These are phyloP conservation scores for Toxotes chatareus DNA, from an alignment of 2,113 vertebrate genomes.

Conservation along the genomic window DNA sequence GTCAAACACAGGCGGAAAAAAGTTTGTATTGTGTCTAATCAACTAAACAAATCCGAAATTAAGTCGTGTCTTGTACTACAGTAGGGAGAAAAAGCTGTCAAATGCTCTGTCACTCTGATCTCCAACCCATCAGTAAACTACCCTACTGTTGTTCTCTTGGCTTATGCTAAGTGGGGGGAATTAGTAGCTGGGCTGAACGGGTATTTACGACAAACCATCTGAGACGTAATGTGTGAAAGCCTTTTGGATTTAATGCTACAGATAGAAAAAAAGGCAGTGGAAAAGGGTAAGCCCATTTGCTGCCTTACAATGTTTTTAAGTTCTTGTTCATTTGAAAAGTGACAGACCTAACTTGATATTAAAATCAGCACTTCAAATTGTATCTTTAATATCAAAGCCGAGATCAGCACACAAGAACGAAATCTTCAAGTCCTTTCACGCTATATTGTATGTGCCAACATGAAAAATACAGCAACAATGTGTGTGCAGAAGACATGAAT, in stretches of 20 bases:
- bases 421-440: not conserved
- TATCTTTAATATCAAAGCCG: not conserved
- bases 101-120: not conserved
- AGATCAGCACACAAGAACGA: not conserved
- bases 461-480: not conserved
- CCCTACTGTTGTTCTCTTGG: not conserved
- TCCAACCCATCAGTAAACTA: not conserved
- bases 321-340: no score
- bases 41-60: not conserved
- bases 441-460: not conserved
- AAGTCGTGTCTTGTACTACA: not conserved
- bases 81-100: not conserved
- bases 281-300: not conserved
- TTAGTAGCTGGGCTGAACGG: not conserved
- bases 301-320: no score
- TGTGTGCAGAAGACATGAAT: not conserved
- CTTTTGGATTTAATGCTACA: not conserved
- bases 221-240: not conserved
- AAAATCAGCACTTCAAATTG: not conserved
- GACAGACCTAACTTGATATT: not conserved
- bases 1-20: not conserved
- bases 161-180: not conserved
- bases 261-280: not conserved
- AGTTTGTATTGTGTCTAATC: not conserved
- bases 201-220: not conserved